These are phyloP conservation scores for Parascotia fuliginaria DNA, from an alignment of 2,888 invertebrate genomes.

Conservation along the genomic window DNA sequence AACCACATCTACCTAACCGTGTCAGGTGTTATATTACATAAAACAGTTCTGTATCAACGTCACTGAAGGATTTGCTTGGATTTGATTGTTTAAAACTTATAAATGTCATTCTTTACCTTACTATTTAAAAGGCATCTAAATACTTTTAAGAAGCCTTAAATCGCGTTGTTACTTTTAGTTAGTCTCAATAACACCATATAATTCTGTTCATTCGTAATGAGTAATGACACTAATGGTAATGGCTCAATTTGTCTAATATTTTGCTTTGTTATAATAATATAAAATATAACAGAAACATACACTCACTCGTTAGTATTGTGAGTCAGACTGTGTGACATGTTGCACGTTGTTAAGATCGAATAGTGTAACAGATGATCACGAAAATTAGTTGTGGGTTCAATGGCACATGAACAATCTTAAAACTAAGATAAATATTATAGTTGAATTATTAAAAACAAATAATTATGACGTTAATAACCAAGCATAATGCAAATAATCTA, in stretches of 20 bases:
- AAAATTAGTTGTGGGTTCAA: constrained; percentile 1
- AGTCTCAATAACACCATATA: too few relatives aligned
- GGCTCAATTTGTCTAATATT: not conserved
- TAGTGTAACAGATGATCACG: constrained; percentile 7
- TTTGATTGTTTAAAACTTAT: too few relatives aligned
- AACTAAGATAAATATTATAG: not conserved
- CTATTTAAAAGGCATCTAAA: too few relatives aligned
- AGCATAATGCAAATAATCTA: too few relatives aligned
- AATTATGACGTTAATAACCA: not conserved
- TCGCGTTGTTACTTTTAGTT: too few relatives aligned
- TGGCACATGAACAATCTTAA: not conserved
- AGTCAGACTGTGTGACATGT: too few relatives aligned
- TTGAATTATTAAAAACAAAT: not conserved
- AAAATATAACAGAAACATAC: not conserved
- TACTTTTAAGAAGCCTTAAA: too few relatives aligned
- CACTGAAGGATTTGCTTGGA: constrained; percentile 14
- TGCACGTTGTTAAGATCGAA: not conserved
- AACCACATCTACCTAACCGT: constrained; percentile 52
- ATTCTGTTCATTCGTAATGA: not conserved
- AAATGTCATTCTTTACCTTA: too few relatives aligned
- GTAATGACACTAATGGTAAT: not conserved
- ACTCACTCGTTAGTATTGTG: not conserved
- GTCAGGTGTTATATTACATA: constrained; percentile 66
- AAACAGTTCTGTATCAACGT: constrained; percentile 45
- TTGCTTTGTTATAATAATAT: not conserved